A percentile compares a stretch with the other conserved stretches of the same genome.
Evolutionary conservation across 1,140 invertebrate species (phyloP).

Genomic region (Drosophila baimaii): DNA sequence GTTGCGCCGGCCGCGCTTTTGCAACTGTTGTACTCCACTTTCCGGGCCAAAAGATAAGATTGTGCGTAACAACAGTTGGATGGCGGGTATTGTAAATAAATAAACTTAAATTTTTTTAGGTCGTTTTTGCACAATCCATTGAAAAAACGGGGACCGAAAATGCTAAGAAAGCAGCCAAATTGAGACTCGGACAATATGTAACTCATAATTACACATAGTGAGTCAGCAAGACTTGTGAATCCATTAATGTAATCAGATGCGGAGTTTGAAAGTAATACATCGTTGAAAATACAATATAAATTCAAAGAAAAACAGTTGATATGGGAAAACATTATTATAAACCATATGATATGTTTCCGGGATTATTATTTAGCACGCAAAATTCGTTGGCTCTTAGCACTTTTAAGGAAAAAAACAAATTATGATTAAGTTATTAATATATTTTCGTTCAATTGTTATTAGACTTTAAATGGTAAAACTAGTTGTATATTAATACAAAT

Average conservation of each 20-base stretch:
- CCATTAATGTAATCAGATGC: slow-evolving; percentile 13
- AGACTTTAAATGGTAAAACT: background rate
- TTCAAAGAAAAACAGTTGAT: background rate
- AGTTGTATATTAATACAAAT: background rate
- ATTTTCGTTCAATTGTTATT: too few species aligned
- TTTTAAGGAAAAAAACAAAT: too few species aligned
- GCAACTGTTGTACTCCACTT: slow-evolving; percentile 58
- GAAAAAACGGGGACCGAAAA: slow-evolving; percentile 23
- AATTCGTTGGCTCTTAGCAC: too few species aligned
- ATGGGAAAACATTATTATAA: background rate
- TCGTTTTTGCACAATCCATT: slow-evolving; percentile 67
- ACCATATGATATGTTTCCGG: background rate
- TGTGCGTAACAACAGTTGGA: slow-evolving; percentile 38
- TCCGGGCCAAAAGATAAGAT: slow-evolving; percentile 69
- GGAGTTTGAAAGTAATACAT: background rate
- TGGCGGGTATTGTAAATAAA: slow-evolving; percentile 64
- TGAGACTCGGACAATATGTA: slow-evolving; percentile 30
- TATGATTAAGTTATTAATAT: too few species aligned
- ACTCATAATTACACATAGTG: slow-evolving; percentile 39
- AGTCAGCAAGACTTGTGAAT: slow-evolving; percentile 37
- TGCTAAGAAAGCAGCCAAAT: slow-evolving; percentile 8
- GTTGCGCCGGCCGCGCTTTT: slow-evolving; percentile 48
- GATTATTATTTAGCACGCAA: background rate
- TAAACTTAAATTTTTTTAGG: slow-evolving; percentile 65
- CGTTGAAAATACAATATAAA: slow-evolving; percentile 1